phyloP scores from a whole-genome alignment of 2,113 vertebrate species.

The Felis chaus region DNA sequence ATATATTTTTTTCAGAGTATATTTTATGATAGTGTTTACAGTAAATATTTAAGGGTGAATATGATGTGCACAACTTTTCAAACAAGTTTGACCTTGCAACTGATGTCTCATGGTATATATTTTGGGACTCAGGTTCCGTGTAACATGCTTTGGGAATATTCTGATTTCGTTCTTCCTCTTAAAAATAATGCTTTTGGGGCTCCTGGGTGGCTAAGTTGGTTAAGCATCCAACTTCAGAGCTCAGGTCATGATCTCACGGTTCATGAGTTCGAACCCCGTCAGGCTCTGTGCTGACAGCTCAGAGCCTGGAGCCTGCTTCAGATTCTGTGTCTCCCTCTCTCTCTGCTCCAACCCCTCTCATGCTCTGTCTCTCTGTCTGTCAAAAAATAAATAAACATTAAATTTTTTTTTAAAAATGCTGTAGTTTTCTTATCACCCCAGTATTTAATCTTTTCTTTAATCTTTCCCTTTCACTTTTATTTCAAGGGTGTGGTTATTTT shows the following conservation, averaged over 20 bases:
- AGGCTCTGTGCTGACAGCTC: no score
- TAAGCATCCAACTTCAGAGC: no score
- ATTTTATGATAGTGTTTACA: background rate
- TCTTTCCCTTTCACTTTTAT: slow-evolving; percentile 30
- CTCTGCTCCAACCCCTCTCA: no score
- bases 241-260: no score
- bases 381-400: no score
- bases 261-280: no score
- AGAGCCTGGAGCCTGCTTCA: no score
- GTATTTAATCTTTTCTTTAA: background rate
- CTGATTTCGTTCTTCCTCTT: slow-evolving; percentile 28
- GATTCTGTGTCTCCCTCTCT: no score
- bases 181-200: slow-evolving; percentile 11
- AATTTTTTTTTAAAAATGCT: background rate
- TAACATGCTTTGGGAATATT: slow-evolving; percentile 17
- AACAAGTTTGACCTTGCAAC: background rate
- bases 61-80: background rate
- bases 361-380: no score
- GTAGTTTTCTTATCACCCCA: background rate
- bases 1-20: background rate
- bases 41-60: background rate
- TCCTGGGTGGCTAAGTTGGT: no score
- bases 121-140: background rate
- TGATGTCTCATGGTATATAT: slow-evolving; percentile 20
- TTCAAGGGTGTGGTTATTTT: slow-evolving; percentile 29